Base-by-base conservation (phyloP, 2,888 invertebrate genomes). In the Brachylomia viminalis region DNA sequence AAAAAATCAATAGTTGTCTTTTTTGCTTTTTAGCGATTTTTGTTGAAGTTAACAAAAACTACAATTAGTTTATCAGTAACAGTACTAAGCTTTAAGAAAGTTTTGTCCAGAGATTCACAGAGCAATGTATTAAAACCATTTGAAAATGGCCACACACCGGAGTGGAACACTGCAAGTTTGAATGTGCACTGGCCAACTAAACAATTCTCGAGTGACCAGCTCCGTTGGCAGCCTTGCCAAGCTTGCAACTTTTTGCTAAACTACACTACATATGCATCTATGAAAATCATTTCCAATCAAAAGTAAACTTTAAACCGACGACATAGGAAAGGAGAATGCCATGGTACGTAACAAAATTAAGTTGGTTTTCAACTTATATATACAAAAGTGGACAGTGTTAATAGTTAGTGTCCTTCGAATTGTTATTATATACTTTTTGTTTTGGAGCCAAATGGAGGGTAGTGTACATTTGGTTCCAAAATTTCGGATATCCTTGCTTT, bases 151-250 rank as follows among this genome's bases (percentile, higher is more conserved):
- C 86, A 83, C 79, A 80, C 86, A 80, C 77, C 72, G 79, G 90
- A 89, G 86, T 88, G 83, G 88, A 90, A 80, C 80, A 78, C 71
- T 82, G 79, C 79, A 86, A 88, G 83, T 87, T 87, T 86, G 88
- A 83, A 88, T 89, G 89, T 88, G 88, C 88, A 89, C 90, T 87
- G 86, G 92, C 94, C 94, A 94, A 93, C 94, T 93, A 94, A 94
- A 95, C 94, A 95, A 94, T 95, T 92, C 95, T 92, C 94, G 81
- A 91, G 93, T 92, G 95, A 93, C 94, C 93, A 91, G 91, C 89
- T 82, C 84, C 85, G 91, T 90, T 93, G 93, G 94, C 93, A 93
- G 82, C 90, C 89, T 88, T 92, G 94, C 94, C 94, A 94, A 94
- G 91, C 91, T 88, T 88, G 90, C 92, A 90, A 92, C 92, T 92